Percentiles rank a stretch among this genome's conserved stretches.
These are phyloP conservation scores for Criorhina ranunculi DNA, from an alignment of 2,888 invertebrate species.

Conservation along the genomic window DNA sequence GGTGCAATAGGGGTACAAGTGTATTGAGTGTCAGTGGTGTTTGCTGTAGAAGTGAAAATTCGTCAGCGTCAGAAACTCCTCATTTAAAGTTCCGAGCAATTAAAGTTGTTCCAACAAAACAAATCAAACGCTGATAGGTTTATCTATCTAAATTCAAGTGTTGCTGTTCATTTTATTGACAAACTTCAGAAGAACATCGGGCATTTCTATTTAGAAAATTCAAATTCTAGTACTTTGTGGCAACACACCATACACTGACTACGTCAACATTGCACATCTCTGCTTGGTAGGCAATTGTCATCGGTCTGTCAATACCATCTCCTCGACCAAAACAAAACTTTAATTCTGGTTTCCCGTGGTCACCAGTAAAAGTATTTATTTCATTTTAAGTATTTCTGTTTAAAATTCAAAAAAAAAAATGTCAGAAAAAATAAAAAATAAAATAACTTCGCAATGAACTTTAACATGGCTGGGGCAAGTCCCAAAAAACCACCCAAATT, in stretches of 20 bases:
- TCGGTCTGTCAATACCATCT: not conserved
- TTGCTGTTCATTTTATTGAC: too few species aligned
- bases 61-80: too few species aligned
- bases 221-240: too few species aligned
- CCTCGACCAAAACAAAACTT: not conserved
- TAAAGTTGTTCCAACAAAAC: too few species aligned
- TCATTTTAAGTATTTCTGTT: not conserved
- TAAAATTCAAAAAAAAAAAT: slow-evolving; percentile 13
- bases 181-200: too few species aligned
- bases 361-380: not conserved
- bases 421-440: not conserved
- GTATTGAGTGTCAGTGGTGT: not conserved
- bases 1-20: slow-evolving; percentile 12
- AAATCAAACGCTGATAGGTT: too few species aligned
- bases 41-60: not conserved
- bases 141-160: too few species aligned
- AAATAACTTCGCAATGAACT: slow-evolving; percentile 78
- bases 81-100: too few species aligned
- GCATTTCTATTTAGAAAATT: too few species aligned
- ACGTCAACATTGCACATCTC: not conserved
- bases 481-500: not conserved
- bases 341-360: not conserved
- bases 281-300: not conserved
- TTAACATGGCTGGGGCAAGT: slow-evolving; percentile 81
- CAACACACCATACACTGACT: too few species aligned